phyloP scores from a whole-genome alignment of 2,888 invertebrate species.

The Mythimna loreyi region DNA sequence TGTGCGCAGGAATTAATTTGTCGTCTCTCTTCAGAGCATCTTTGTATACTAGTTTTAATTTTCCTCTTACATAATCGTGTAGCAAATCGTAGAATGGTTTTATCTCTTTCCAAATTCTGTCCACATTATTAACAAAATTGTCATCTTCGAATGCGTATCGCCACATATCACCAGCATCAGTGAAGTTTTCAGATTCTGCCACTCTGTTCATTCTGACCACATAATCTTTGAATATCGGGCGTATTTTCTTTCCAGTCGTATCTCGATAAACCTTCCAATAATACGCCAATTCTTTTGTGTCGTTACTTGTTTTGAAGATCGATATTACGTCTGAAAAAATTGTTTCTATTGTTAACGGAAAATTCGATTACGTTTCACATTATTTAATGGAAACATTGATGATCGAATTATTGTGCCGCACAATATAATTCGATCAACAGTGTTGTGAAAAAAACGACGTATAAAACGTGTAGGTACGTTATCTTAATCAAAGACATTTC shows the following conservation, averaged over 20 bases:
- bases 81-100: constrained; percentile 92
- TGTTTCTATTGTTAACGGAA: constrained; percentile 45
- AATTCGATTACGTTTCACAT: constrained; percentile 32
- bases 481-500: background rate
- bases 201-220: constrained; percentile 92
- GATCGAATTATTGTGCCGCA: background rate
- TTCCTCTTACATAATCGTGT: constrained; percentile 91
- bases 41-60: constrained; percentile 88
- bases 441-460: background rate
- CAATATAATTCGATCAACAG: background rate
- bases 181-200: constrained; percentile 89
- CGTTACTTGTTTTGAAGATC: constrained; percentile 86
- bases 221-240: constrained; percentile 91
- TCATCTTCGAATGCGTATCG: constrained; percentile 85
- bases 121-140: constrained; percentile 82
- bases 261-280: constrained; percentile 93
- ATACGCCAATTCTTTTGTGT: constrained; percentile 91
- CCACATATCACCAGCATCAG: constrained; percentile 88
- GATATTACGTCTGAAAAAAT: constrained; percentile 80
- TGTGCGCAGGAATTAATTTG: constrained; percentile 92
- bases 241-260: constrained; percentile 91
- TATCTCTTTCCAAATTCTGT: constrained; percentile 90
- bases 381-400: constrained; percentile 3
- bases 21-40: constrained; percentile 82
- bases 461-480: background rate